Evolutionary conservation across 35 echinoderm and acorn worm genomes (phyloP).

Genomic region (Hemicentrotus pulcherrimus): DNA sequence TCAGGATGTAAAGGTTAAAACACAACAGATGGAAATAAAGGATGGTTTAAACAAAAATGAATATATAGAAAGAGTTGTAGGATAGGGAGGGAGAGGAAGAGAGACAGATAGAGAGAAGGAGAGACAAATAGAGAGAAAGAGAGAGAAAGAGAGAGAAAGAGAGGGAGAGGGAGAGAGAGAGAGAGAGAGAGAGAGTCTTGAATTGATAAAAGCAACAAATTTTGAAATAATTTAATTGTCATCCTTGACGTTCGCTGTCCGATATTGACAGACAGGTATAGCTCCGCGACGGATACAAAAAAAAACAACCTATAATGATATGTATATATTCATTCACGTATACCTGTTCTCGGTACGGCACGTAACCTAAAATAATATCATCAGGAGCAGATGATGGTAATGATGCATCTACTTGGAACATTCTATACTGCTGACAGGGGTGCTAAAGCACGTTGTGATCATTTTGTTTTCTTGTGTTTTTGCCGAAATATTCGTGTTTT

Average conservation of each 20-base stretch:
- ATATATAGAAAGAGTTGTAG: not conserved
- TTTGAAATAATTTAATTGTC: conserved; percentile 1
- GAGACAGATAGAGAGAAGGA: not conserved
- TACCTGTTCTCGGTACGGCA: not conserved
- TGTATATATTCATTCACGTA: not conserved
- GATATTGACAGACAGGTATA: not conserved
- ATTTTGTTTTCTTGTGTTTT: too few relatives aligned
- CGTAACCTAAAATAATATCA: not conserved
- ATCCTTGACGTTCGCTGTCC: not conserved
- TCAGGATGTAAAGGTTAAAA: too few relatives aligned
- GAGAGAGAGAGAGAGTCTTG: not conserved
- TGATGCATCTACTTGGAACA: not conserved
- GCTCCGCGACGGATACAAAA: not conserved
- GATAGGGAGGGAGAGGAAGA: not conserved
- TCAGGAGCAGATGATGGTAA: not conserved
- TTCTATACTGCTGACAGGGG: not conserved
- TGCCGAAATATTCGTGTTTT: too few relatives aligned
- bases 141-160: not conserved
- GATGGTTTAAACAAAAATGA: not conserved
- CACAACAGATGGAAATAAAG: not conserved
- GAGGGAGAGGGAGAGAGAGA: not conserved
- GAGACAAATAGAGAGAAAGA: not conserved
- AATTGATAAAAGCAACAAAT: not conserved
- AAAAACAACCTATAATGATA: not conserved
- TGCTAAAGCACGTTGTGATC: not conserved